Conservation (phyloP, 2,888 invertebrate species). For the Rhorus exstirpatorius region DNA sequence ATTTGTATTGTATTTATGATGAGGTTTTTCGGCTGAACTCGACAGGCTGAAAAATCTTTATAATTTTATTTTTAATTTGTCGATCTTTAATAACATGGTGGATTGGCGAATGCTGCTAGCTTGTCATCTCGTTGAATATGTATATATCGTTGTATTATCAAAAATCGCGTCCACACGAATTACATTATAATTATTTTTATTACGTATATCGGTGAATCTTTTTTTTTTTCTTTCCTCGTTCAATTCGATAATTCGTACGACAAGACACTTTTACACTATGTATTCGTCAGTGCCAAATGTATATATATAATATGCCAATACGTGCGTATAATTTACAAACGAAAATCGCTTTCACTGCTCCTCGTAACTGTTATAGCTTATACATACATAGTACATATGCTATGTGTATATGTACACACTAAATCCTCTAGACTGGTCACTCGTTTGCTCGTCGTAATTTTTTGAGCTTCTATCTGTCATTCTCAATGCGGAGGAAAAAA, state of each 20-base stretch:
- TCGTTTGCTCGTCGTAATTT: background rate
- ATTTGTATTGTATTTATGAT: background rate
- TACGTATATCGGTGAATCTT: constrained; percentile 27
- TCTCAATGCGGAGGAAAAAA: no score
- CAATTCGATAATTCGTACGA: constrained; percentile 50
- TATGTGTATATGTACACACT: background rate
- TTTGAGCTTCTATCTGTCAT: no score
- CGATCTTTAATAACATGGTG: background rate
- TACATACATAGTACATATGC: constrained; percentile 16
- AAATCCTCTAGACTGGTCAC: constrained; percentile 1
- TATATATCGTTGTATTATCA: constrained; percentile 17
- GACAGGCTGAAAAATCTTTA: background rate
- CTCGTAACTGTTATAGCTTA: constrained; percentile 58
- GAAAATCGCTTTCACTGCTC: constrained; percentile 73
- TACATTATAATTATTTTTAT: constrained; percentile 27
- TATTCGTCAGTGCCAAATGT: constrained; percentile 51
- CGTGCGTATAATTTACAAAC: constrained; percentile 71
- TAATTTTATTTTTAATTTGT: no score
- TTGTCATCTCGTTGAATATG: background rate
- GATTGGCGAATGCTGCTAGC: background rate
- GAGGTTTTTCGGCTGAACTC: background rate
- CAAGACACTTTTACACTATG: constrained; percentile 3
- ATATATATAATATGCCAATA: constrained; percentile 65
- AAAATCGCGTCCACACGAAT: constrained; percentile 9
- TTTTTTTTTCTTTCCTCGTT: background rate